Percentiles rank a stretch among this genome's conserved stretches.
Conservation (phyloP, 2,888 invertebrate species). For the Andrena marginata region DNA sequence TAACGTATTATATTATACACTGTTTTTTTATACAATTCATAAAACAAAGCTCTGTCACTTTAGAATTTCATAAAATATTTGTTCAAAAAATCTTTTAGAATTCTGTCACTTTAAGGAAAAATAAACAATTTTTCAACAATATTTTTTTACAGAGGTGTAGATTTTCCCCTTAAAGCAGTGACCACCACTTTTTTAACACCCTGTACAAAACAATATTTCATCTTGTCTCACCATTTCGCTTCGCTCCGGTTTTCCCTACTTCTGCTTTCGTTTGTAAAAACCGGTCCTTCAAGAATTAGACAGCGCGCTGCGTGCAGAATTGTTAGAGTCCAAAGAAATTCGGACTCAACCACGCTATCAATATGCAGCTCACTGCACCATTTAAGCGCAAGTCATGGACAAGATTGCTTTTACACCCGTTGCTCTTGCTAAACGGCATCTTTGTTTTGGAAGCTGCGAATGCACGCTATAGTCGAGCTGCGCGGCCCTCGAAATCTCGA, state of each 20-base stretch:
- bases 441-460: not conserved
- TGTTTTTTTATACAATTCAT: too few species aligned
- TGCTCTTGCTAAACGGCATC: not conserved
- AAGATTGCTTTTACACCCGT: not conserved
- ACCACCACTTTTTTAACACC: too few species aligned
- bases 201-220: too few species aligned
- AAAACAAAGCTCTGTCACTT: too few species aligned
- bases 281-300: not conserved
- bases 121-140: too few species aligned
- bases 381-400: slow-evolving; percentile 4
- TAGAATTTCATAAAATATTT: too few species aligned
- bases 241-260: not conserved
- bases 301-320: not conserved
- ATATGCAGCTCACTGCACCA: not conserved
- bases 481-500: not conserved
- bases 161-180: too few species aligned
- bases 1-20: too few species aligned
- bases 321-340: not conserved
- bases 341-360: not conserved
- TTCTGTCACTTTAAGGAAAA: too few species aligned
- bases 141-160: too few species aligned
- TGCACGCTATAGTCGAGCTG: not conserved
- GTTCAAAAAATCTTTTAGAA: too few species aligned
- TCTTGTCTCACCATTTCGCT: too few species aligned
- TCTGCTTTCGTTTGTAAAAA: not conserved